Evolutionary conservation across 1,140 invertebrate species (phyloP).

Genomic region (Laodelphax striatellus): DNA sequence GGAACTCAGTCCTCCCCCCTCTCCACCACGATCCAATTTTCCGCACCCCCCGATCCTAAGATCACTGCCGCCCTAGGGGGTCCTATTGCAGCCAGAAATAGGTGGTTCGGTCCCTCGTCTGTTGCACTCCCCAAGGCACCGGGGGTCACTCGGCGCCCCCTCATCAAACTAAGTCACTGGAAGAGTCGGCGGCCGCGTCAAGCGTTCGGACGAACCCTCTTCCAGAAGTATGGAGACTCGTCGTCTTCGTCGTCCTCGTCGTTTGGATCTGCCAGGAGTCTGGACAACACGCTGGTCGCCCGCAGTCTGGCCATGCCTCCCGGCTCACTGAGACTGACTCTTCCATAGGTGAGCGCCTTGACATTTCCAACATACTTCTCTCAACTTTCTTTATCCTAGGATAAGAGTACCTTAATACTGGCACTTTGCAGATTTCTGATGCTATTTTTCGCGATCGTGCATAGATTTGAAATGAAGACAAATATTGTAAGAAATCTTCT

Average conservation of each 20-base stretch:
- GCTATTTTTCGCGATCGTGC: too few relatives aligned
- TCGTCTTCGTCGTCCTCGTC: constrained; percentile 43
- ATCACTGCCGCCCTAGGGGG: too few relatives aligned
- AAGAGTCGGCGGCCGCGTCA: constrained; percentile 35
- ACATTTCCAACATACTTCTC: too few relatives aligned
- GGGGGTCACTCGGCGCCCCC: constrained; percentile 16
- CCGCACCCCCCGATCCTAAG: too few relatives aligned
- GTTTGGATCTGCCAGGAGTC: constrained; percentile 41
- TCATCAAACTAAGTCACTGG: constrained; percentile 40
- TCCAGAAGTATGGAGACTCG: constrained; percentile 38
- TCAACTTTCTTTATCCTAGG: too few relatives aligned
- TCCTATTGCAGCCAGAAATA: neutral
- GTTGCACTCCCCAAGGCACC: neutral
- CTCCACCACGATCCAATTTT: neutral
- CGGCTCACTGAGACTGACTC: constrained; percentile 42
- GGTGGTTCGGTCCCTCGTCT: constrained; percentile 23
- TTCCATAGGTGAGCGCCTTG: constrained; percentile 39
- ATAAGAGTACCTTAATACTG: too few relatives aligned
- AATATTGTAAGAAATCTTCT: too few relatives aligned
- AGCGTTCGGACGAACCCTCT: constrained; percentile 32
- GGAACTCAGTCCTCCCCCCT: constrained; percentile 28
- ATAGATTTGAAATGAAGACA: too few relatives aligned
- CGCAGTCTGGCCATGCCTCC: constrained; percentile 33
- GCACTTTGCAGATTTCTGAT: too few relatives aligned
- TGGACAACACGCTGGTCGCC: constrained; percentile 32